Conservation (phyloP, 2,113 vertebrate species). For the Neotoma lepida region DNA sequence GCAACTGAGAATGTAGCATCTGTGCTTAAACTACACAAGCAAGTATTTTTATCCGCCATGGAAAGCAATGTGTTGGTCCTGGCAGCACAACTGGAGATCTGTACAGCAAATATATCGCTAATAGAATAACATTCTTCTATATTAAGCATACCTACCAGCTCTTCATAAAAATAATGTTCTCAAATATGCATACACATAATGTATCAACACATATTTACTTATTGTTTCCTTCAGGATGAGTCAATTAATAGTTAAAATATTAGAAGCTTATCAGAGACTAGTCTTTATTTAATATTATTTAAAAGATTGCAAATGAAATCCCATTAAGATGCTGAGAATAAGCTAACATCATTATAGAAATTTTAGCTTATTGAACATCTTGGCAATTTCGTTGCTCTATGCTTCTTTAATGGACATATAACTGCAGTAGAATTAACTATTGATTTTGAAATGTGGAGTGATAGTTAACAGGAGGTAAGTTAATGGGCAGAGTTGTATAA, state of each 20-base stretch:
- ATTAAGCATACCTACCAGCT: background rate
- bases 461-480: conserved; percentile 71
- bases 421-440: conserved; percentile 63
- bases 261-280: background rate
- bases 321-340: conserved; percentile 27
- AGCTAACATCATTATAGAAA: background rate
- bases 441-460: conserved; percentile 70
- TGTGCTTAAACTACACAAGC: background rate
- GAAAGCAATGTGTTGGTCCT: background rate
- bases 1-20: background rate
- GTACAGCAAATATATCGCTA: background rate
- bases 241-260: background rate
- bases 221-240: background rate
- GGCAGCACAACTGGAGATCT: background rate
- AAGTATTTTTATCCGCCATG: background rate
- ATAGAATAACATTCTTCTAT: background rate
- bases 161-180: background rate
- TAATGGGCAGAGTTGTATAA: conserved; percentile 69
- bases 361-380: conserved; percentile 29
- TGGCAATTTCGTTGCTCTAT: background rate
- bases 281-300: conserved; percentile 13
- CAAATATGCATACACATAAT: background rate
- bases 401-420: conserved; percentile 56
- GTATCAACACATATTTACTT: background rate
- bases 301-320: conserved; percentile 29